Evolutionary conservation across 2,797 vertebrate genomes (phyloP), one percentile per base, ranked within the genome.

Genomic region (Mormyrops attenuatus): DNA sequence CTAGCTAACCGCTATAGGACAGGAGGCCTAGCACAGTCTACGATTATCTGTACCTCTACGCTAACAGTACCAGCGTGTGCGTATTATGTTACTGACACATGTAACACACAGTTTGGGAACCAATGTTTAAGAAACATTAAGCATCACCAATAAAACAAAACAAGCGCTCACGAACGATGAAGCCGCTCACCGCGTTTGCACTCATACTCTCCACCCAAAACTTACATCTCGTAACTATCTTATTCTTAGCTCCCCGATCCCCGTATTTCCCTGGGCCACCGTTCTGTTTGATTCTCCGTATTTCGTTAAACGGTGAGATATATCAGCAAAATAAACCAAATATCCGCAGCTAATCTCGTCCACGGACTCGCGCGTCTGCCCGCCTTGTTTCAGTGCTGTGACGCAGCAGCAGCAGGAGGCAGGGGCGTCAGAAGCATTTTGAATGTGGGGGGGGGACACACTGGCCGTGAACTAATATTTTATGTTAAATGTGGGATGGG

Each of bases 311-410:
- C 52, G 55, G 0, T 22, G 30, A 5, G 26, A 44, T 63, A 13
- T 13, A 6, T 85, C 17, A 6, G 80, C 55, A 88, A 57, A 85
- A 60, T 69, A 17, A 73, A 87, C n/a, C 26, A 47, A 88, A 69
- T 47, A 88, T 52, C 47, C 89, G 50, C 30, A 11, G 47, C 57
- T 34, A 63, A 63, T 55, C 80, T 69, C 60, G 20, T 87, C 69
- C 22, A 52, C 30, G 92, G 60, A 38, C 91, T 95, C 94, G 95
- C 94, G 96, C 87, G 92, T 5, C 93, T 88, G 38, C 53, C 6
- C 93, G 94, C 82, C 50, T 8, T 0, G 77, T 77, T 88, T 69
- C 92, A 92, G 89, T 88, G 94, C 91, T 91, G 93, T 90, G 89
- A 88, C 87, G 82, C 90, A 90, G 69, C 77, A 63, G 22, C 41